Evolutionary conservation across 2,888 invertebrate species (phyloP), one percentile per base, ranked within the genome.

Genomic region (Toxonevra muliebris): DNA sequence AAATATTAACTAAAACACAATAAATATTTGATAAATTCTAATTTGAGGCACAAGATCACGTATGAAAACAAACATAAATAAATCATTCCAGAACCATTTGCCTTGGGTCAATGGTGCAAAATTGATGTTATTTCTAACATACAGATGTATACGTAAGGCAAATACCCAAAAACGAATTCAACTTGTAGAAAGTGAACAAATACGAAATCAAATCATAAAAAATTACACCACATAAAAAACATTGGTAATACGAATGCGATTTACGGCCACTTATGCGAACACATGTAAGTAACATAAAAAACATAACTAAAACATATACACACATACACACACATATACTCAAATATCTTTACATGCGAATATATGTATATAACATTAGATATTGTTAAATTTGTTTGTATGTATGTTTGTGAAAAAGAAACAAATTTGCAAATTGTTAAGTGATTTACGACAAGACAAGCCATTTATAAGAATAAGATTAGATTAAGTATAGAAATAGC

Each of bases 361-460:
- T 19, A 58, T 58, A 41, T 10, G 62, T 20, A 17, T n/a, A 55
- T 30, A 11, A 41, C 41, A 13, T 50, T 59, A n/a, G 50, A 10
- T 8, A 42, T 45, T 57, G 30, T n/a, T 55, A 41, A 15, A 0
- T 57, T 10, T 60, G 9, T 42, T 55, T 13, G 43, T 10, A 30
- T 41, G 8, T 40, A 40, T 54, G 19, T 60, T 55, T 20, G 54
- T 43, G 60, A 65, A 66, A 59, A 13, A 30, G 65, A 63, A 69
- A 72, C 76, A 74, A 75, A 79, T 80, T 80, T 79, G 80, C 79
- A 83, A 84, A 83, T 84, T 83, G 84, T 82, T 82, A 79, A 79
- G 84, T 83, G 83, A 83, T 83, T 83, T 83, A 83, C 84, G 83
- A 82, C 80, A 81, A 78, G 81, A 78, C 78, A 82, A 80, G 82